Evolutionary conservation across 2,888 invertebrate species (phyloP), one percentile per base, ranked within the genome.

Genomic region (Pammene aurita): DNA sequence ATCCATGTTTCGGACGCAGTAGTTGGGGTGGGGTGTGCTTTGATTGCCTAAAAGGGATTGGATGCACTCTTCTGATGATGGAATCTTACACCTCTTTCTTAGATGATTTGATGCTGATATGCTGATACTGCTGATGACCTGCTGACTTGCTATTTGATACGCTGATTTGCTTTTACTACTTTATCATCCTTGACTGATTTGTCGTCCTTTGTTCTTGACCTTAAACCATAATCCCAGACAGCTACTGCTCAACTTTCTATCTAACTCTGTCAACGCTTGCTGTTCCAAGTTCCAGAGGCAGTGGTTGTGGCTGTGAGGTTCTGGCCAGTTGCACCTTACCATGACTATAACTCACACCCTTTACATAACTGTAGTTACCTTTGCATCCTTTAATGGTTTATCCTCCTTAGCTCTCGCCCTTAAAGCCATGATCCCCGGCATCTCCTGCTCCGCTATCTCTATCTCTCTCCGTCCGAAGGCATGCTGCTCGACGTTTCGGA

Each of bases 361-460:
- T 26, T 9, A 38, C 38, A 38, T 26, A 16, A 44, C 73, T 67
- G 26, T 26, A 26, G 26, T 26, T 73, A 94, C 94, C 93, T 97
- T 98, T 11, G 99, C 99, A 85, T 98, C 98, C 85, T 97, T 97
- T 76, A 99, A 86, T 0, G 99, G 99, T 81, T 98, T 98, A 81
- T 99, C 98, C 66, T 98, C 98, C 64, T 96, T 94, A 0, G 98
- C 98, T 72, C 98, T 93, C 78, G 97, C 97, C 63, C 98, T 94
- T 75, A 99, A 89, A 0, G 98, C 98, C 96, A 99, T 97, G 71
- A 99, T 97, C 0, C 99, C 99, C 0, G 98, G 98, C 99, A 99
- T 99, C 93, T 99, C 99, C 93, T 99, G 98, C 83, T 99, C 98
- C 0, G 99, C 99, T 73, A 99, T 98, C 93, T 99, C 98, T 74